A percentile compares a stretch with the other conserved stretches of the same genome.
These are phyloP conservation scores for Acrobasis suavella DNA, from an alignment of 2,888 invertebrate species.

Conservation along the genomic window DNA sequence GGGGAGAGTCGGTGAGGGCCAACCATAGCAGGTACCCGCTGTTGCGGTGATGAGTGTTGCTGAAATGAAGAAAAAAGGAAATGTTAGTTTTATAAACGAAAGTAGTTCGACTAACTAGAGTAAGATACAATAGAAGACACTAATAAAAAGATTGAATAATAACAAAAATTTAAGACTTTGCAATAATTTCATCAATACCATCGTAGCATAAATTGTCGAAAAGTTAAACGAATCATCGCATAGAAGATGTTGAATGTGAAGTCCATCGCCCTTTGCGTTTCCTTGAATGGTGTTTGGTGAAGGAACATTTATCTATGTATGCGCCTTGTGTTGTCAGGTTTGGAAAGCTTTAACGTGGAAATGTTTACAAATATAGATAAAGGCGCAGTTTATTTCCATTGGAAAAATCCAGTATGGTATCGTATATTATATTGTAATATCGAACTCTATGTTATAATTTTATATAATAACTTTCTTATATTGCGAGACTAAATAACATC, in stretches of 20 bases:
- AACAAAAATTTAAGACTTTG: neutral
- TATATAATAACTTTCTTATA: no score
- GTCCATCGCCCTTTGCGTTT: constrained; percentile 33
- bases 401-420: constrained; percentile 9
- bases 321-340: constrained; percentile 25
- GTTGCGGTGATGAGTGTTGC: constrained; percentile 80
- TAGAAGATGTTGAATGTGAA: constrained; percentile 14
- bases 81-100: constrained; percentile 7
- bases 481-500: no score
- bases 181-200: neutral
- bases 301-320: constrained; percentile 28
- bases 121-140: neutral
- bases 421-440: neutral
- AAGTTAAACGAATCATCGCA: neutral
- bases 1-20: constrained; percentile 84
- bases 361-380: constrained; percentile 43
- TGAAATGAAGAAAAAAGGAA: constrained; percentile 51
- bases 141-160: neutral
- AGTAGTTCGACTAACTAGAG: neutral
- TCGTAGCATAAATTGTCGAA: neutral
- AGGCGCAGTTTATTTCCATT: constrained; percentile 33
- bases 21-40: constrained; percentile 81
- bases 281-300: constrained; percentile 27
- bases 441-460: no score
- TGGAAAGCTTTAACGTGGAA: constrained; percentile 30